A percentile compares a stretch with the other conserved stretches of the same genome.
These are phyloP conservation scores for Busseola fusca DNA, from an alignment of 2,888 invertebrate species.

Conservation along the genomic window DNA sequence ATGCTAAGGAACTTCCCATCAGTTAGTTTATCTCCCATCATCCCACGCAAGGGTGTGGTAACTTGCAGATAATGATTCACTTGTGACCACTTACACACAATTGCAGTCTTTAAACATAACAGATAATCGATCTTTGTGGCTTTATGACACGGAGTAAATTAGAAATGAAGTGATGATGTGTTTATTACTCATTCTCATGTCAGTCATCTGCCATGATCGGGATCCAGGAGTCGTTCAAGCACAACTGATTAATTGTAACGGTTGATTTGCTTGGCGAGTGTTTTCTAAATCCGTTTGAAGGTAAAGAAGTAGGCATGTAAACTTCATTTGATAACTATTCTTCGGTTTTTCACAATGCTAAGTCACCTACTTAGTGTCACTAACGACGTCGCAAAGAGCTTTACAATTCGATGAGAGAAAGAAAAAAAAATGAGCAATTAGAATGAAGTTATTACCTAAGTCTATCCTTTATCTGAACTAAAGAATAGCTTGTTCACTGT, in stretches of 20 bases:
- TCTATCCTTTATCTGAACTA: constrained; percentile 34
- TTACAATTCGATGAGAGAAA: constrained; percentile 21
- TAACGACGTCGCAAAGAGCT: constrained; percentile 15
- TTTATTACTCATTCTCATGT: background rate
- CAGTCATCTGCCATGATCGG: too few species aligned
- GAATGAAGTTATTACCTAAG: constrained; percentile 47
- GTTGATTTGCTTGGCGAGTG: too few species aligned
- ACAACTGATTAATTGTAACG: background rate
- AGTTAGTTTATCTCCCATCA: background rate
- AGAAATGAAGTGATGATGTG: background rate
- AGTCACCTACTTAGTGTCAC: constrained; percentile 20
- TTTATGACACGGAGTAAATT: background rate
- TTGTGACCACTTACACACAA: constrained; percentile 6
- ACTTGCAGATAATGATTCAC: constrained; percentile 19
- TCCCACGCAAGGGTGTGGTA: background rate
- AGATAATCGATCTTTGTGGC: constrained; percentile 15
- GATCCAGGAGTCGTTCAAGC: background rate
- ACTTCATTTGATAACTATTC: constrained; percentile 21
- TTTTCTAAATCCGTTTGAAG: background rate
- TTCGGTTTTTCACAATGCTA: background rate
- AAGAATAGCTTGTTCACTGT: constrained; percentile 55
- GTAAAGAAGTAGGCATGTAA: background rate
- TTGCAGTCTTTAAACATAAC: constrained; percentile 1
- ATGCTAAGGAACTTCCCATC: too few species aligned
- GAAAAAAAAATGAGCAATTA: constrained; percentile 33